Evolutionary conservation across 1,140 invertebrate genomes (phyloP).

Genomic region (Helicoverpa armigera): DNA sequence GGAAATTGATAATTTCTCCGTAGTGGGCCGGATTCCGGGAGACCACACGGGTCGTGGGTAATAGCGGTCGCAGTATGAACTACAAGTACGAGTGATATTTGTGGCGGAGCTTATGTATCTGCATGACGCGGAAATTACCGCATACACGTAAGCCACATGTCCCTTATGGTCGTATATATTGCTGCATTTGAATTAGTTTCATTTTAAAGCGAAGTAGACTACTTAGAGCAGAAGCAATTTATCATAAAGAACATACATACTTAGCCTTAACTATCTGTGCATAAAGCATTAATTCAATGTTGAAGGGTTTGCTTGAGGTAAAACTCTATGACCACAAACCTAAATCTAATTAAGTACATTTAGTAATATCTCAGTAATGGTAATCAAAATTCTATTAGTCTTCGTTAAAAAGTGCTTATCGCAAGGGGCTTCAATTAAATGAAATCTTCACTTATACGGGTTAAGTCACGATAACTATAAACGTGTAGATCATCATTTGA

Average conservation of each 20-base stretch:
- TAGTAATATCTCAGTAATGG: conserved; percentile 6
- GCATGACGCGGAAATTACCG: conserved; percentile 18
- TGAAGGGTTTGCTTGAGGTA: too few relatives aligned
- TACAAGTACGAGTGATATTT: conserved; percentile 50
- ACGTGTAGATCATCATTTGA: conserved; percentile 23
- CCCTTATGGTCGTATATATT: not conserved
- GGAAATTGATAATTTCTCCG: conserved; percentile 36
- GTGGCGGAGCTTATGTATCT: conserved; percentile 34
- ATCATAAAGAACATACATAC: too few relatives aligned
- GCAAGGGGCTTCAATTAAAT: conserved; percentile 77
- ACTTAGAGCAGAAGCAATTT: too few relatives aligned
- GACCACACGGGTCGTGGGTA: conserved; percentile 64
- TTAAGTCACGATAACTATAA: conserved; percentile 50
- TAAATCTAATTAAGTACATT: not conserved
- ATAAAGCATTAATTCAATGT: too few relatives aligned
- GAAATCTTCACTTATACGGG: conserved; percentile 79
- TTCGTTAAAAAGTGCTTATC: conserved; percentile 75
- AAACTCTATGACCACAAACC: not conserved
- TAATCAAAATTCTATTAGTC: conserved; percentile 73
- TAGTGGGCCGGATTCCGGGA: conserved; percentile 30
- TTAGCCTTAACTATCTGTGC: too few relatives aligned
- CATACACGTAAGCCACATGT: not conserved
- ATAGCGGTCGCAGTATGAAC: conserved; percentile 18
- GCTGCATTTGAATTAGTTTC: not conserved
- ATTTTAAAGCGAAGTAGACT: not conserved